A percentile compares a stretch with the other conserved stretches of the same genome.
phyloP scores from a whole-genome alignment of 2,888 invertebrate genomes.

The Drosophila peninsularis region DNA sequence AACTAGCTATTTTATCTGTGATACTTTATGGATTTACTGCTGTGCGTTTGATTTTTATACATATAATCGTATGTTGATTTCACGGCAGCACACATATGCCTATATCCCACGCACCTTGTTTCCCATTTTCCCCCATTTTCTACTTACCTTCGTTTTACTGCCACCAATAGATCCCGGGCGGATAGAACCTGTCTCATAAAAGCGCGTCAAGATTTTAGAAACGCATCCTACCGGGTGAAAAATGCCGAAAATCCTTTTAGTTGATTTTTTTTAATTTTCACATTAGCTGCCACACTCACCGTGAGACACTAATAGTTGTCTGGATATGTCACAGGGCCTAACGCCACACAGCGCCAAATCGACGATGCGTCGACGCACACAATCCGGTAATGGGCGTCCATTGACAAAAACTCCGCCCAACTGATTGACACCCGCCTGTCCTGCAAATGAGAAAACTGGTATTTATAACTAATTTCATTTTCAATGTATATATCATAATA shows the following conservation, averaged over 20 bases:
- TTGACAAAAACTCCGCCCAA: conserved; percentile 98
- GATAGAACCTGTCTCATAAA: conserved; percentile 98
- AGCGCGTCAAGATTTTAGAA: conserved; percentile 97
- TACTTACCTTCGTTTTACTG: conserved; percentile 95
- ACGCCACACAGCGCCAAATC: conserved; percentile 97
- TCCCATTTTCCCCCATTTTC: background rate
- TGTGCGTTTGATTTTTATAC: conserved; percentile 75
- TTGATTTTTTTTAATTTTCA: conserved; percentile 4
- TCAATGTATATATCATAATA: background rate
- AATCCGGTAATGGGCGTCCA: conserved; percentile 97
- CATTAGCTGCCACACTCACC: conserved; percentile 84
- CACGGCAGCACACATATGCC: conserved; percentile 54
- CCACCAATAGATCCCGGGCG: conserved; percentile 97
- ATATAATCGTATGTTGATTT: conserved; percentile 73
- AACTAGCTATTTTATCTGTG: conserved; percentile 67
- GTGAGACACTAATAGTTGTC: conserved; percentile 97
- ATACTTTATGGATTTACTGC: conserved; percentile 76
- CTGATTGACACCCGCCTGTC: conserved; percentile 98
- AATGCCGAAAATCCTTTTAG: conserved; percentile 9
- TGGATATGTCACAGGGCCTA: conserved; percentile 97
- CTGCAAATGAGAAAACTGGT: conserved; percentile 85
- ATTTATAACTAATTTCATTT: background rate
- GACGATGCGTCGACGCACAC: conserved; percentile 96
- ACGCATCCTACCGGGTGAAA: conserved; percentile 89
- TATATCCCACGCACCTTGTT: conserved; percentile 51